Conservation (phyloP, 1,140 invertebrate genomes). For the Procambarus virginalis region DNA sequence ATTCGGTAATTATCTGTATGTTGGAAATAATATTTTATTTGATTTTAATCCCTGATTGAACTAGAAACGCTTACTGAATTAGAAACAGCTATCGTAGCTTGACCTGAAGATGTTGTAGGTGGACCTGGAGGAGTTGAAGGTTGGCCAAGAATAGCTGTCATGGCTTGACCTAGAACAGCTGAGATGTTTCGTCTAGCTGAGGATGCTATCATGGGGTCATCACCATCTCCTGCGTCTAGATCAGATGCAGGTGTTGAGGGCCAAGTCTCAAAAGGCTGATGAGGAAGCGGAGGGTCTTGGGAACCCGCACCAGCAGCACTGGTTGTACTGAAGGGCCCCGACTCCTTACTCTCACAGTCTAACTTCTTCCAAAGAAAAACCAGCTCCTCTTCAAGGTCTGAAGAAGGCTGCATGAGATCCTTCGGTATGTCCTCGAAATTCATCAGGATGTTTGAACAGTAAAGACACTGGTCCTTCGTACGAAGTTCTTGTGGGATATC, state of each 20-base stretch:
- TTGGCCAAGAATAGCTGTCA: neutral
- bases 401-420: neutral
- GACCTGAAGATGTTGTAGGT: neutral
- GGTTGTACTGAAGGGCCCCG: no score
- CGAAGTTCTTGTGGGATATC: neutral
- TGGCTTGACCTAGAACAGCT: neutral
- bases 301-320: no score
- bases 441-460: neutral
- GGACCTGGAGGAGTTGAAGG: neutral
- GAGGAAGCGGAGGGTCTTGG: no score
- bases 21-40: no score
- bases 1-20: no score
- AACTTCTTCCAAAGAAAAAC: neutral
- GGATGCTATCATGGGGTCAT: neutral
- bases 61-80: neutral
- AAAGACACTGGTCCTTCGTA: neutral
- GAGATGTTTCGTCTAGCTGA: no score
- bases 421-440: neutral
- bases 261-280: no score
- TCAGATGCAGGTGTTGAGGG: no score
- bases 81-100: neutral
- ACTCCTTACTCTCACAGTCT: neutral
- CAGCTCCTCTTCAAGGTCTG: neutral
- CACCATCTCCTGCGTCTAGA: no score
- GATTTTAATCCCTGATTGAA: neutral